Conservation (phyloP, 1,140 invertebrate genomes). For the Achatina immaculata region DNA sequence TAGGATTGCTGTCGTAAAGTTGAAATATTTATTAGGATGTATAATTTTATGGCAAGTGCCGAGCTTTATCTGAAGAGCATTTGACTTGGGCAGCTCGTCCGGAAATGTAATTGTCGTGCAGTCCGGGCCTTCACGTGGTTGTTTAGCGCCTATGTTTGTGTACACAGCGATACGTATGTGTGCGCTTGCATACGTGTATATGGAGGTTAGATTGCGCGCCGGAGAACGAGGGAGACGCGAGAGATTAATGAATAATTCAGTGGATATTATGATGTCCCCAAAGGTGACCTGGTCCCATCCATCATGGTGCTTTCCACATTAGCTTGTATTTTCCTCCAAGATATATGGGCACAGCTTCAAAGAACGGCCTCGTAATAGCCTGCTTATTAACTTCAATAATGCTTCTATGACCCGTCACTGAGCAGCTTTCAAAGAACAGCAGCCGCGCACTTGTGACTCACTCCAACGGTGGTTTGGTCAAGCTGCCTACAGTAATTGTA, state of each 20-base stretch:
- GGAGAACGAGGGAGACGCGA: neutral
- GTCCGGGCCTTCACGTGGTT: neutral
- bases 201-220: neutral
- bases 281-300: neutral
- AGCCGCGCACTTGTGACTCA: neutral
- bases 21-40: conserved; percentile 4
- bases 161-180: neutral
- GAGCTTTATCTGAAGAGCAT: conserved; percentile 6
- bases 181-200: conserved; percentile 6
- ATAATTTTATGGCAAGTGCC: conserved; percentile 12
- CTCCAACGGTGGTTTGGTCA: neutral
- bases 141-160: neutral
- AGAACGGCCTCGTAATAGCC: neutral
- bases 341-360: neutral
- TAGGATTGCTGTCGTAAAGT: conserved; percentile 6
- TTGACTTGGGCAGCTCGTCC: neutral
- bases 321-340: neutral
- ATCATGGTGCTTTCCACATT: neutral
- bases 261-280: conserved; percentile 15
- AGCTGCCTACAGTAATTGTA: neutral
- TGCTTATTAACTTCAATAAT: neutral
- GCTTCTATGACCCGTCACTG: neutral
- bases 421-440: neutral
- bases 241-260: conserved; percentile 21
- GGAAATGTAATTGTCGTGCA: conserved; percentile 6